Evolutionary conservation across 2,797 vertebrate genomes (phyloP).

Genomic region (Danio tinwini): DNA sequence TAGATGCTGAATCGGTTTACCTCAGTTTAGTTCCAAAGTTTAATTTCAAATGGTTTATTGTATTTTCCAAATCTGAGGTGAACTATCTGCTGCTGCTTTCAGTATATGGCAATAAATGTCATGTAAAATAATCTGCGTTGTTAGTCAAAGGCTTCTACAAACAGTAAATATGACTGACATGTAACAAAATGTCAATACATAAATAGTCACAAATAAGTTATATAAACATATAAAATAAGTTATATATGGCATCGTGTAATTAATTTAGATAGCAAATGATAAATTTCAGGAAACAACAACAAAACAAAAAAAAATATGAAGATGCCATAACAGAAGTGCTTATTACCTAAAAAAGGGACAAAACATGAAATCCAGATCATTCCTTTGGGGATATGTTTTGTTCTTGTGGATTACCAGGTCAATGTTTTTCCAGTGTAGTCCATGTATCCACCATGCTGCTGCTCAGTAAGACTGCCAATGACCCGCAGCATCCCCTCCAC

Average conservation of each 20-base stretch:
- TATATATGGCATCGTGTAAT: background rate
- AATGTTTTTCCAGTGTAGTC: slow-evolving; percentile 59
- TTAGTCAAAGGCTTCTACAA: too few relatives aligned
- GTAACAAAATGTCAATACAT: background rate
- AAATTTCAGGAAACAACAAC: background rate
- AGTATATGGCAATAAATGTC: too few relatives aligned
- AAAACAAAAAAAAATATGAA: background rate
- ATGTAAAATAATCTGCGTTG: too few relatives aligned
- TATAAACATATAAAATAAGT: background rate
- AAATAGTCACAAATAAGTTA: background rate
- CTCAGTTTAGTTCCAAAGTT: too few relatives aligned
- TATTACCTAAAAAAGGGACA: background rate
- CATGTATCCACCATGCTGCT: slow-evolving; percentile 64
- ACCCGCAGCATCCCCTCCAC: slow-evolving; percentile 61
- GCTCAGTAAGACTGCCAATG: slow-evolving; percentile 61
- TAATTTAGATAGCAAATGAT: background rate
- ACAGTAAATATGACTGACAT: background rate
- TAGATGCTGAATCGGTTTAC: too few relatives aligned
- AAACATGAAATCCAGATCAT: too few relatives aligned
- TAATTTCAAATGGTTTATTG: too few relatives aligned
- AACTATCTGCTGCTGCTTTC: too few relatives aligned
- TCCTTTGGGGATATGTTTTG: background rate
- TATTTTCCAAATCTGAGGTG: too few relatives aligned
- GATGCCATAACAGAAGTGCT: background rate
- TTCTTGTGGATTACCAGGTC: slow-evolving; percentile 61